Evolutionary conservation across 2,888 invertebrate genomes (phyloP).

Genomic region (Cantharis rufa): DNA sequence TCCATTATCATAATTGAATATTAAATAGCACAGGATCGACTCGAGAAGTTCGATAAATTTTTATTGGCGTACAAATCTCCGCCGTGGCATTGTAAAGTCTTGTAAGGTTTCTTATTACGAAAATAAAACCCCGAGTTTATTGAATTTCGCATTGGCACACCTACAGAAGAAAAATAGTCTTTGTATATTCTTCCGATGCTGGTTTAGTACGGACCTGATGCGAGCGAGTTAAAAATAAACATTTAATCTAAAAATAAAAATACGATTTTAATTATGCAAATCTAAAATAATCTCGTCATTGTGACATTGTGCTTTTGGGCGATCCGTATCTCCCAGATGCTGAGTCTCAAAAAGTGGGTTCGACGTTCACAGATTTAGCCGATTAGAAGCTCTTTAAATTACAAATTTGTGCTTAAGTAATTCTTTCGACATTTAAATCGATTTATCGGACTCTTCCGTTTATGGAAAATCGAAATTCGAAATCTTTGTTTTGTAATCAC

Average conservation of each 20-base stretch:
- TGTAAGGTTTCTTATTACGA: background rate
- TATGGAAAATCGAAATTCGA: background rate
- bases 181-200: background rate
- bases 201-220: background rate
- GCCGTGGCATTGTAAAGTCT: background rate
- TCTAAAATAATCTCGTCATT: constrained; percentile 15
- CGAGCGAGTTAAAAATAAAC: background rate
- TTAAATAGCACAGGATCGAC: background rate
- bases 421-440: background rate
- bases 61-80: background rate
- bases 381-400: background rate
- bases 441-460: background rate
- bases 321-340: background rate
- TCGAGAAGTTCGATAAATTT: background rate
- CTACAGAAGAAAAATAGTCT: background rate
- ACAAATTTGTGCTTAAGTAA: background rate
- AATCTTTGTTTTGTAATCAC: background rate
- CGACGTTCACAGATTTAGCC: background rate
- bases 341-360: background rate
- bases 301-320: background rate
- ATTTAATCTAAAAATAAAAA: constrained; percentile 12
- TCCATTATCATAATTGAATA: background rate
- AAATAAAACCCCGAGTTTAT: background rate
- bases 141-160: background rate
- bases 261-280: constrained; percentile 16